A percentile compares a stretch with the other conserved stretches of the same genome.
phyloP scores from a whole-genome alignment of 2,113 vertebrate genomes.

The Apodemus speciosus region DNA sequence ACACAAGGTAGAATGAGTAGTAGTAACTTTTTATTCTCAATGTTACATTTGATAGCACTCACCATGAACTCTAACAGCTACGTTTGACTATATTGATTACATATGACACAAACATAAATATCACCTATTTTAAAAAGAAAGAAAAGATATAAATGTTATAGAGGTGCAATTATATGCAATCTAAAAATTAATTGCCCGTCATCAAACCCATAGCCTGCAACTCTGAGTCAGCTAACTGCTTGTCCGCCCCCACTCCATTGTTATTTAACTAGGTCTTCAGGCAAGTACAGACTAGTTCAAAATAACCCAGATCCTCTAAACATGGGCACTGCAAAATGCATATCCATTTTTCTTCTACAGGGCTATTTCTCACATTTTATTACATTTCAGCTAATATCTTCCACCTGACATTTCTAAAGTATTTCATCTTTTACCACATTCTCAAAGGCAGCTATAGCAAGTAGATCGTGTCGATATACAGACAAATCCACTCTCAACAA shows the following conservation, averaged over 20 bases:
- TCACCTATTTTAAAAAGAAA: constrained; percentile 1
- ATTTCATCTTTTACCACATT: not conserved
- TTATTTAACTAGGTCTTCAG: constrained; percentile 58
- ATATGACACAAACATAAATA: constrained; percentile 53
- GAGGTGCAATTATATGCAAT: constrained; percentile 57
- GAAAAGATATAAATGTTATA: constrained; percentile 39
- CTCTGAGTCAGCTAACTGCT: constrained; percentile 56
- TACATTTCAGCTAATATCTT: not conserved
- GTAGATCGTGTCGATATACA: not conserved
- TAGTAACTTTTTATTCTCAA: not conserved
- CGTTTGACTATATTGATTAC: not conserved
- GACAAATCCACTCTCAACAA: not conserved
- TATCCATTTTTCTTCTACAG: not conserved
- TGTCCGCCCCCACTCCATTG: constrained; percentile 28
- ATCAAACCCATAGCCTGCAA: constrained; percentile 35
- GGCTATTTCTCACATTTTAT: not conserved
- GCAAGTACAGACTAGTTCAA: constrained; percentile 50
- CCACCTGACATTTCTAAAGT: not conserved
- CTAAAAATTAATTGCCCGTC: constrained; percentile 59
- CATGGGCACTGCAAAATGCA: not conserved
- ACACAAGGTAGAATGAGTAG: not conserved
- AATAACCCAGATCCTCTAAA: constrained; percentile 38
- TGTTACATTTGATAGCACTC: not conserved
- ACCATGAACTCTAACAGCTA: constrained; percentile 37
- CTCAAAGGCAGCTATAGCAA: constrained; percentile 21